Base-by-base conservation (phyloP, 2,113 vertebrate species). In the Actenoides lindsayi region DNA sequence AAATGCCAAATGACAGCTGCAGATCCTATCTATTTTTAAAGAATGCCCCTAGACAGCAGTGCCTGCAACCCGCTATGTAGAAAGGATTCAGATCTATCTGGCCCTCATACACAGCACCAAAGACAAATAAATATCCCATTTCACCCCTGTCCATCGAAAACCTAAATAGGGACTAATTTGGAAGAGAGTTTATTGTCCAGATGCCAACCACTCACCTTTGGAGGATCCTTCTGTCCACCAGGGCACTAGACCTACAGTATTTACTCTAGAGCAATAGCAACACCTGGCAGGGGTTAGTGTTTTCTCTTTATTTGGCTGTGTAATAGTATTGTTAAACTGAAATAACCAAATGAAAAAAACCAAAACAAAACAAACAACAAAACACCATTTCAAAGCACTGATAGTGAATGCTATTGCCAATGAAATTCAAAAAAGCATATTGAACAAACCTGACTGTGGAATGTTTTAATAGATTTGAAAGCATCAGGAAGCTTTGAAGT, bases 381-480 rank as follows among this genome's bases (percentile, higher is more conserved):
- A 51, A 51, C 31, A 93, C 33, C 48, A 80, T 94, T 96, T 94
- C 93, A 96, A 96, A 91, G 83, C 31, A 56, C 46, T 85, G 63
- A 90, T 65, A 89, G n/a, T 57, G 63, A 90, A 42, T 57, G 64
- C 31, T 89, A 81, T 14, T 93, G 67, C 79, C 56, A 94, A 50
- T 53, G 85, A 95, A 68, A 87, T 93, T 95, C 70, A 94, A 77
- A 91, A 94, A 94, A 85, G 11, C 41, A 69, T 86, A 85, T 62
- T 83, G 84, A 96, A 79, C 54, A 93, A 88, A 94, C 77, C 64
- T 95, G 85, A 75, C 51, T 92, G 80, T 42, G 31, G 84, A 88
- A 78, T 75, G 79, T 94, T 97, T 96, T 96, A 96, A 94, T 96
- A 96, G 93, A 97, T 90, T 95, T 94, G 92, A 95, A 94, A 97